Evolutionary conservation across 2,113 vertebrate genomes (phyloP), one percentile per base, ranked within the genome.

Genomic region (Tragulus kanchil): DNA sequence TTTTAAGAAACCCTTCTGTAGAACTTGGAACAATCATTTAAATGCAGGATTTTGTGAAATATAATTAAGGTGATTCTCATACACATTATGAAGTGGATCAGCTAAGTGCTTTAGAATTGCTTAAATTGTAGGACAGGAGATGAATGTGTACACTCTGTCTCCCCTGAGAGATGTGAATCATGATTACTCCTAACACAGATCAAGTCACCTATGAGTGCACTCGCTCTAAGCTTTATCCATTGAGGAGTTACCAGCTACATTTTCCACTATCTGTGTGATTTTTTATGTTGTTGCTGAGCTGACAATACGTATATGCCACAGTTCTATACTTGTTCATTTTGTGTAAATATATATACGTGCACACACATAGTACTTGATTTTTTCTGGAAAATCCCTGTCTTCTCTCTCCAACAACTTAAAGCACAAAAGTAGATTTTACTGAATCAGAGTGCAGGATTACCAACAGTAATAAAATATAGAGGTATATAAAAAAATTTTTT

Each of bases 321-420:
- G 61, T 23, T 92, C 78, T 94, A 59, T 28, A 58, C 86, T 85
- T 77, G 19, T 45, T 91, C 73, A 61, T 90, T 90, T 89, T 82
- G 85, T 83, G 77, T 89, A 83, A 45, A 85, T 75, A 58, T 45
- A 85, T 11, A 56, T 16, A 79, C 1, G 64, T 4, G 36, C 14
- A 90, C 21, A 25, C 19, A 36, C 11, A 42, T 5, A 23, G 11
- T 28, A 65, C 83, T 78, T 85, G 25, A 6, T 86, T 79, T 71
- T 87, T 86, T 58, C 64, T 83, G 65, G 19, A 86, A 89, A 94
- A n/a, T 52, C 21, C 59, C 3, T 16, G 36, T 6, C 23, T n/a
- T 23, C n/a, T 23, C 31, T 45, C 26, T 48, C 28, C 28, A 85
- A 17, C 88, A 54, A 88, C 83, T 73, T 67, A 85, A 95, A 87